These are phyloP conservation scores for Pristionchus maxplancki DNA, from an alignment of 2,888 invertebrate genomes.

Conservation along the genomic window DNA sequence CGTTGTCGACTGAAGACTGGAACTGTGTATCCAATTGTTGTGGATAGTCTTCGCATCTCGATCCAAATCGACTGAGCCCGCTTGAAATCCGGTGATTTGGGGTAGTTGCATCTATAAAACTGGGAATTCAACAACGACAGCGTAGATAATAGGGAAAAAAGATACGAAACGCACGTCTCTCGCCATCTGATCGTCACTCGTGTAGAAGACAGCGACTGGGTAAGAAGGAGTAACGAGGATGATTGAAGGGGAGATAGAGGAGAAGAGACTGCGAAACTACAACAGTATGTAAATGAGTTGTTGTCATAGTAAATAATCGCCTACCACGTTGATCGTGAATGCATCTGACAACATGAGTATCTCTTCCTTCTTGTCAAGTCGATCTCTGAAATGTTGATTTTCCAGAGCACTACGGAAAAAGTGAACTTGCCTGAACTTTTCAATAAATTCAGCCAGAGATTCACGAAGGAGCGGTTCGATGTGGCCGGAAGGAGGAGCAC, in stretches of 20 bases:
- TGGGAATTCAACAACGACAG: neutral
- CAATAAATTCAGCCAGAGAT: neutral
- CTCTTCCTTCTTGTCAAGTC: neutral
- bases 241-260: neutral
- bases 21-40: neutral
- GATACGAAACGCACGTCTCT: neutral
- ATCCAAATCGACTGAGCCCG: neutral
- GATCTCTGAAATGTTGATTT: neutral
- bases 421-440: neutral
- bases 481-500: neutral
- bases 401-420: too few species aligned
- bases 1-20: neutral
- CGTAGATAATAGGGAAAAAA: neutral
- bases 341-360: constrained; percentile 6
- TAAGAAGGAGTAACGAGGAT: neutral
- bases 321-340: neutral
- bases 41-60: neutral
- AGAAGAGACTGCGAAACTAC: neutral
- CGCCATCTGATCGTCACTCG: constrained; percentile 1
- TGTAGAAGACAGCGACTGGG: neutral
- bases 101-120: neutral
- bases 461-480: neutral
- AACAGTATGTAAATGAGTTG: neutral
- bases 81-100: neutral
- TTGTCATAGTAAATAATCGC: neutral